Conservation (phyloP, 2,888 invertebrate genomes). For the Ligdia adustata region DNA sequence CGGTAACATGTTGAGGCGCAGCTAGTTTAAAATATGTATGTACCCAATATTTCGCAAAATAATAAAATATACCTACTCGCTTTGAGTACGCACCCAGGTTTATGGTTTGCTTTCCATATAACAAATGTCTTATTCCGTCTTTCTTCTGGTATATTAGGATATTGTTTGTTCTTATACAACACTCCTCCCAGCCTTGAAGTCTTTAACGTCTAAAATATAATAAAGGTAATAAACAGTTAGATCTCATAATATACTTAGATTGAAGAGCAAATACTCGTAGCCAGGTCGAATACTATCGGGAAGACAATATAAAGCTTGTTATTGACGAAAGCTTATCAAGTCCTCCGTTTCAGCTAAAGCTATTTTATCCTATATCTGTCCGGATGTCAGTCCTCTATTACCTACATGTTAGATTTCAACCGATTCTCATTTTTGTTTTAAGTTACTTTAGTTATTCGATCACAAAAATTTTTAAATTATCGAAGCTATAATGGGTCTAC, state of each 20-base stretch:
- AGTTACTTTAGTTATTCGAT: no score
- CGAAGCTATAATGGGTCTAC: no score
- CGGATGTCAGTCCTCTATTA: no score
- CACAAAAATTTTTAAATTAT: no score
- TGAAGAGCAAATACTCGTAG: not conserved
- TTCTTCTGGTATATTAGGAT: slow-evolving; percentile 2
- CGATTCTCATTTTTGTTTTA: no score
- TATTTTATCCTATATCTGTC: not conserved
- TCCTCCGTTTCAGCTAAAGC: not conserved
- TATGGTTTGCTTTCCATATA: slow-evolving; percentile 75
- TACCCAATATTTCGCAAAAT: not conserved
- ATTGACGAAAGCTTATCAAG: not conserved
- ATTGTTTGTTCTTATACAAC: slow-evolving; percentile 49
- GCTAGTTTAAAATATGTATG: not conserved
- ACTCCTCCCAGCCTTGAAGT: slow-evolving; percentile 60
- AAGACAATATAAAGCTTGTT: no score
- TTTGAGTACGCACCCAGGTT: not conserved
- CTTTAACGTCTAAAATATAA: slow-evolving; percentile 51
- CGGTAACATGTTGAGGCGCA: not conserved
- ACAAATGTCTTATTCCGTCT: slow-evolving; percentile 58
- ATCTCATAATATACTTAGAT: not conserved
- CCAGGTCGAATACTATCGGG: no score
- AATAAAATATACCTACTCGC: not conserved
- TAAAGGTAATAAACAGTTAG: not conserved
- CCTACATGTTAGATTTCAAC: no score